These are phyloP conservation scores for Deroplatys truncata DNA, from an alignment of 2,888 invertebrate species.

Conservation along the genomic window DNA sequence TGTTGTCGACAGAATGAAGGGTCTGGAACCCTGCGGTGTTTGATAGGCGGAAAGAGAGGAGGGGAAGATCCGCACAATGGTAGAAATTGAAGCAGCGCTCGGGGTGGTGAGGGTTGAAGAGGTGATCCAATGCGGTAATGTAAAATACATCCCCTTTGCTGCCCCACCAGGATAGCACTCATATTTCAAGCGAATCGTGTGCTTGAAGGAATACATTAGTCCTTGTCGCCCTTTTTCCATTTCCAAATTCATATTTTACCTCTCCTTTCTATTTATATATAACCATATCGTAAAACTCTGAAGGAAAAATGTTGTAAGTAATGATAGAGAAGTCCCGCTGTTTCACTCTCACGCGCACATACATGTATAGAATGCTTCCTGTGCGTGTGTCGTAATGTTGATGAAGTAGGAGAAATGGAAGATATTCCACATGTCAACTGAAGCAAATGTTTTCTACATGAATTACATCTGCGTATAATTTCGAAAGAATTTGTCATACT, in stretches of 20 bases:
- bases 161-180: slow-evolving; percentile 16
- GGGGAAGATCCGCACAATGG: not conserved
- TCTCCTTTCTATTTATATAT: not conserved
- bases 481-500: too few species aligned
- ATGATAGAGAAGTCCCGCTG: not conserved
- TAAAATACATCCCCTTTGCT: not conserved
- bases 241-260: slow-evolving; percentile 19
- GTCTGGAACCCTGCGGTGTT: not conserved
- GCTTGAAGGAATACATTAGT: slow-evolving; percentile 24
- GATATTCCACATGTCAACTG: not conserved
- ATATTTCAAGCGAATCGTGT: slow-evolving; percentile 25
- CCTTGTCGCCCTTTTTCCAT: slow-evolving; percentile 18
- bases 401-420: not conserved
- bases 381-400: not conserved
- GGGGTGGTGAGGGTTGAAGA: not conserved
- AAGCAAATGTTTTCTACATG: too few species aligned
- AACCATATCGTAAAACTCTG: not conserved
- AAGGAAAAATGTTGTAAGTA: not conserved
- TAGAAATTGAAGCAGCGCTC: not conserved
- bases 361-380: not conserved
- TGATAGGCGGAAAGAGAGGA: not conserved
- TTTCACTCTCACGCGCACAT: not conserved
- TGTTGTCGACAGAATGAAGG: not conserved
- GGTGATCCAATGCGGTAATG: not conserved
- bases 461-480: too few species aligned